phyloP scores from a whole-genome alignment of 2,888 invertebrate genomes.

The Xiphydria camelus region DNA sequence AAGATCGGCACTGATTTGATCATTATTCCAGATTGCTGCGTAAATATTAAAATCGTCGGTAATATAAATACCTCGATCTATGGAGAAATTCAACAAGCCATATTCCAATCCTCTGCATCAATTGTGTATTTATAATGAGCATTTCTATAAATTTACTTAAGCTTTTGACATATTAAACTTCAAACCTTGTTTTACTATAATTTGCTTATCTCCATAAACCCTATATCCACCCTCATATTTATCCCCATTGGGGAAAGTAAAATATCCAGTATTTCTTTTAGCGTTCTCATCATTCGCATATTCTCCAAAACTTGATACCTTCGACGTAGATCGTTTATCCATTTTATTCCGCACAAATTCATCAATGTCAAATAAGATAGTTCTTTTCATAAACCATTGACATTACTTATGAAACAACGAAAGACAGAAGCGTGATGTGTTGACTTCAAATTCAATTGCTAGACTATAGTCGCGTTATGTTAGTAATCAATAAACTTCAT shows the following conservation, averaged over 20 bases:
- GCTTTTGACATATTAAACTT: neutral
- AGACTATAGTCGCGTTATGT: no score
- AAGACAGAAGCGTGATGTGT: no score
- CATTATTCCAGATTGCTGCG: conserved; percentile 62
- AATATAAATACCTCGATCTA: conserved; percentile 61
- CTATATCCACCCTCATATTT: conserved; percentile 64
- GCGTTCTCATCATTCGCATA: conserved; percentile 30
- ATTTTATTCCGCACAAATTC: no score
- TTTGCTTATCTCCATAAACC: conserved; percentile 60
- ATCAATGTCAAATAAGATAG: no score
- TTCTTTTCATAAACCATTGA: no score
- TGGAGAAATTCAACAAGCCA: no score
- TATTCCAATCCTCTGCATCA: no score
- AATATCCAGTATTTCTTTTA: conserved; percentile 56
- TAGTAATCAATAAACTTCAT: no score
- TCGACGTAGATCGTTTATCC: conserved; percentile 14
- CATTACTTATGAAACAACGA: no score
- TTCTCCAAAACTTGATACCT: conserved; percentile 3
- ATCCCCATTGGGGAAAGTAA: conserved; percentile 64
- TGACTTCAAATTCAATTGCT: no score
- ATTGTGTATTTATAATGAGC: neutral
- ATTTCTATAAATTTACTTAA: neutral
- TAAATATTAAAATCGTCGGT: conserved; percentile 66
- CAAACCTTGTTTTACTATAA: conserved; percentile 59
- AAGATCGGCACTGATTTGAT: conserved; percentile 54